Percentiles rank a stretch among this genome's conserved stretches.
Evolutionary conservation across 2,797 vertebrate genomes (phyloP).

Genomic region (Glossophaga mutica): DNA sequence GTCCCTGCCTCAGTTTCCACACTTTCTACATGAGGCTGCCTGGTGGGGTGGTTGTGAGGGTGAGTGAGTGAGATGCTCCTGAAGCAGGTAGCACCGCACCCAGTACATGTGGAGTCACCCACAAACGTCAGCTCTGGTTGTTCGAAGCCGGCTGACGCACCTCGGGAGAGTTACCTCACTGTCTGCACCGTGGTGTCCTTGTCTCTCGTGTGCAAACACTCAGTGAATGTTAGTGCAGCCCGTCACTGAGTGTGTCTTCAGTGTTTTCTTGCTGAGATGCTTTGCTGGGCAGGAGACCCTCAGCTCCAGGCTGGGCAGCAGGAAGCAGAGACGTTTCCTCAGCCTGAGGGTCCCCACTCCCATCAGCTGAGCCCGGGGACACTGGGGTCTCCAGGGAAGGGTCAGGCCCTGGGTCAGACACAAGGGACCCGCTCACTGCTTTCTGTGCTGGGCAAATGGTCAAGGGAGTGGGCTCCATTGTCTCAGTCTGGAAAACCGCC

Average conservation of each 20-base stretch:
- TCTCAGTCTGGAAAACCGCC: constrained; percentile 55
- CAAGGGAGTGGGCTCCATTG: not conserved
- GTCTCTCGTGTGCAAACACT: not conserved
- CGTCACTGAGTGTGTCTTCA: not conserved
- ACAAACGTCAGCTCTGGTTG: not conserved
- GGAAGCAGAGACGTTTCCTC: accelerated
- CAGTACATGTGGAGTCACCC: too few relatives aligned
- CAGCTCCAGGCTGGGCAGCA: not conserved
- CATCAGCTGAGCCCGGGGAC: accelerated
- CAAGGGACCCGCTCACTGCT: accelerated
- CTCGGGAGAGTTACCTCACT: not conserved
- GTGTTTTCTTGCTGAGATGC: not conserved
- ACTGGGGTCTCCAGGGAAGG: not conserved
- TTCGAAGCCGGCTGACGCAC: not conserved
- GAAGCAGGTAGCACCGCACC: not conserved
- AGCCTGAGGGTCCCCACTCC: not conserved
- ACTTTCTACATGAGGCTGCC: too few relatives aligned
- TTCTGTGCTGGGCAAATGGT: not conserved
- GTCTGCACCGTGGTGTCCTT: not conserved
- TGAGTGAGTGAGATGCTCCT: too few relatives aligned
- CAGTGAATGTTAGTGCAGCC: not conserved
- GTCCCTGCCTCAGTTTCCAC: not conserved
- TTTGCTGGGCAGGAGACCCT: accelerated
- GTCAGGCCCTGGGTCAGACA: not conserved
- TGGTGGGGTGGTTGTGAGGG: not conserved